Evolutionary conservation across 2,888 invertebrate species (phyloP), one percentile per base, ranked within the genome.

Genomic region (Gonocerus acuteangulatus): DNA sequence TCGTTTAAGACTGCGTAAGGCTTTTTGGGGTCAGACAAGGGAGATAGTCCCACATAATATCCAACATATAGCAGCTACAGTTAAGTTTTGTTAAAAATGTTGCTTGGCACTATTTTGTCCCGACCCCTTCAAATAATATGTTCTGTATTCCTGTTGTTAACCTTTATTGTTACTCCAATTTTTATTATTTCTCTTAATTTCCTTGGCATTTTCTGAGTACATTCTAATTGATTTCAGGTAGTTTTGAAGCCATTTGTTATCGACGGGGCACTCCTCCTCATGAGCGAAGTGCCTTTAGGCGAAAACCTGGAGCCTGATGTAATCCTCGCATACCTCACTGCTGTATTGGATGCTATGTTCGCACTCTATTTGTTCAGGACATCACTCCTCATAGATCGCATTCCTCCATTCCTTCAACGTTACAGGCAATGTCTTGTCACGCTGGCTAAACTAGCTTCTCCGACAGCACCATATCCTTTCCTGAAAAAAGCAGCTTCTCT

Each of bases 401-500:
- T 67, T 4, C 67, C 66, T 27, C 59, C 58, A 0, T 66, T 64
- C 18, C 56, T 65, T 11, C 65, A 64, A 16, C 23, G 58, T 19
- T 62, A 60, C 47, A 59, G 64, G 32, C 49, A 39, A 3, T 65
- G 49, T 39, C 22, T 65, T 42, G 47, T 23, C 18, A 49, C 44
- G 0, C 42, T 67, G 21, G 65, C 56, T 13, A 21, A 21, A 18
- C 16, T 52, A n/a, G 34, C 44, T n/a, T 22, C 23, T 6, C 48
- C 58, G 2, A 44, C 52, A 13, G n/a, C 34, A 4, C 51, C 45
- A 0, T 59, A 59, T 16, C 49, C 34, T 6, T 21, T 58, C 48
- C 19, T 62, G 2, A 48, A 70, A 27, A 60, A 69, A 57, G 64
- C 74, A 7, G 65, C 72, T 4, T 71, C 74, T 62, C 74, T 73